These are phyloP conservation scores for Polia nebulosa DNA, from an alignment of 2,888 invertebrate genomes.

Conservation along the genomic window DNA sequence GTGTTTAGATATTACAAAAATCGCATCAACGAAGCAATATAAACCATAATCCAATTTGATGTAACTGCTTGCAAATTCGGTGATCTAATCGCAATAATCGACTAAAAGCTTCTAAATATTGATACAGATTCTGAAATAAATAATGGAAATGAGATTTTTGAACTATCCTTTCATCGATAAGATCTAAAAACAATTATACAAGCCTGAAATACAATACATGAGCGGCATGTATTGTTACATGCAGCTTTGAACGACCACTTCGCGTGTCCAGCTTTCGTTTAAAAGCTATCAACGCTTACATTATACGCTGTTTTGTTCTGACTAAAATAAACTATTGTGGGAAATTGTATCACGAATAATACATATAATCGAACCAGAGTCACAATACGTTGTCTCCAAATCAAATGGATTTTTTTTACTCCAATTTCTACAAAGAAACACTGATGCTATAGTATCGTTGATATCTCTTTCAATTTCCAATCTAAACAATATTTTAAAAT, in stretches of 20 bases:
- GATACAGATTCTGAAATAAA: conserved; percentile 14
- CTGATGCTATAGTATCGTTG: background rate
- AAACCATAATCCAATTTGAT: conserved; percentile 18
- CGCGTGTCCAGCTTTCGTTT: conserved; percentile 57
- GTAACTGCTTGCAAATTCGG: conserved; percentile 9
- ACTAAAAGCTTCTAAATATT: conserved; percentile 12
- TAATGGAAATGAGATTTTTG: conserved; percentile 42
- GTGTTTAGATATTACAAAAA: conserved; percentile 26
- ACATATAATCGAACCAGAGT: conserved; percentile 6
- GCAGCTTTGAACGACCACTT: conserved; percentile 42
- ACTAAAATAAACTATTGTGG: conserved; percentile 5
- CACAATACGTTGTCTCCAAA: background rate
- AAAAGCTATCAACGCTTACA: conserved; percentile 24
- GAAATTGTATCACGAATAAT: conserved; percentile 1
- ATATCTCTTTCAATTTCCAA: conserved; percentile 24
- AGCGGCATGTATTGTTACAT: conserved; percentile 13
- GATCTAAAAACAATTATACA: conserved; percentile 16
- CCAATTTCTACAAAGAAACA: background rate
- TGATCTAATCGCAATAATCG: conserved; percentile 23
- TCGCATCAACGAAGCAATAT: conserved; percentile 25
- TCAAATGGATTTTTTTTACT: background rate
- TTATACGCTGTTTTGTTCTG: conserved; percentile 16
- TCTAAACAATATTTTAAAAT: conserved; percentile 11
- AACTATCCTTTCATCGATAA: conserved; percentile 32
- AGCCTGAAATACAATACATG: conserved; percentile 15